Percentiles rank a stretch among this genome's conserved stretches.
These are phyloP conservation scores for Neoscelio sp. DNA, from an alignment of 2,888 invertebrate species.

Conservation along the genomic window DNA sequence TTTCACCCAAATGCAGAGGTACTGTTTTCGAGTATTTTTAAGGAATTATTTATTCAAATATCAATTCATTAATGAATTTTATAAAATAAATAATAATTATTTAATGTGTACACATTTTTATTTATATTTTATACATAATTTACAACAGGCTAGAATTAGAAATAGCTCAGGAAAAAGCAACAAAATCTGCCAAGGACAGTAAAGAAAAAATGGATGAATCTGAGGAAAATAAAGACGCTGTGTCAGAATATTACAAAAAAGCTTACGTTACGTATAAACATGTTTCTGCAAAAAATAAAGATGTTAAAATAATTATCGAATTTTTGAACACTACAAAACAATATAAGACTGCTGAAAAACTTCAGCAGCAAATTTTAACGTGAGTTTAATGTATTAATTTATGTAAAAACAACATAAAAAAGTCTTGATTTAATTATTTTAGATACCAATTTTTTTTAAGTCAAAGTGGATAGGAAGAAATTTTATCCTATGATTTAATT, in stretches of 20 bases:
- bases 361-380: constrained; percentile 85
- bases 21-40: constrained; percentile 89
- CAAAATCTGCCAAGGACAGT: constrained; percentile 48
- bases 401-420: too few species aligned
- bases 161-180: constrained; percentile 61
- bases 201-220: constrained; percentile 31
- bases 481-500: too few species aligned
- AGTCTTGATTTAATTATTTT: not conserved
- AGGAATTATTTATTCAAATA: constrained; percentile 77
- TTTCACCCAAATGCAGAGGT: constrained; percentile 88
- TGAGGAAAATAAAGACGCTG: constrained; percentile 59
- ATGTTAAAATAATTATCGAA: constrained; percentile 85
- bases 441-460: too few species aligned
- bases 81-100: too few species aligned
- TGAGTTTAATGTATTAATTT: constrained; percentile 67
- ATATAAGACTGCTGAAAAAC: constrained; percentile 85
- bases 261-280: constrained; percentile 86
- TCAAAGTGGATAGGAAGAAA: too few species aligned
- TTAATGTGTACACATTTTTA: too few species aligned
- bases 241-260: constrained; percentile 83
- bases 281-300: constrained; percentile 85
- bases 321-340: constrained; percentile 85
- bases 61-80: not conserved
- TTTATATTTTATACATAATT: too few species aligned
- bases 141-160: constrained; percentile 74